These are phyloP conservation scores for Amblyopsis rosae DNA, from an alignment of 2,113 vertebrate genomes.

Conservation along the genomic window DNA sequence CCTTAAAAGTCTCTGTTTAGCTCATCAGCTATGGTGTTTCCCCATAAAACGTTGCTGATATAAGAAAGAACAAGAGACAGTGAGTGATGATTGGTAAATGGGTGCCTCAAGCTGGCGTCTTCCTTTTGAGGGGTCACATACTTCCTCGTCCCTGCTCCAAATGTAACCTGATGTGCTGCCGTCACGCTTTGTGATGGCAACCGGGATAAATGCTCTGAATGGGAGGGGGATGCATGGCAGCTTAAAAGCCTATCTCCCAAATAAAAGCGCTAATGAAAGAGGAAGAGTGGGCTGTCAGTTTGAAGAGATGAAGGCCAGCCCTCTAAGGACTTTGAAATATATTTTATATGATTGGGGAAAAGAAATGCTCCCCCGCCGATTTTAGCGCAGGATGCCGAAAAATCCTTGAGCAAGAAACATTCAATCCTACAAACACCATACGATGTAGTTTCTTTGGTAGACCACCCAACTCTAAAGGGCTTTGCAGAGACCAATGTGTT, in stretches of 20 bases:
- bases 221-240: constrained; percentile 51
- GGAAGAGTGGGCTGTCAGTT: constrained; percentile 45
- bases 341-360: background rate
- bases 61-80: constrained; percentile 14
- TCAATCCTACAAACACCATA: no score
- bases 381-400: no score
- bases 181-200: constrained; percentile 68
- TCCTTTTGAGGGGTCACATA: constrained; percentile 53
- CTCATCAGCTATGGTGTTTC: constrained; percentile 50
- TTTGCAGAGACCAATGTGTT: no score
- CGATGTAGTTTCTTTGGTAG: no score
- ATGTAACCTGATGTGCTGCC: constrained; percentile 40
- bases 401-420: no score
- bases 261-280: constrained; percentile 56
- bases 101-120: constrained; percentile 36
- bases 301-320: constrained; percentile 54
- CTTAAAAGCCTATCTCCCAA: constrained; percentile 70
- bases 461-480: no score
- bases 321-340: constrained; percentile 37
- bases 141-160: constrained; percentile 42
- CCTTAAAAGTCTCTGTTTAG: constrained; percentile 76
- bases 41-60: constrained; percentile 62
- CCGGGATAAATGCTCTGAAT: constrained; percentile 63
- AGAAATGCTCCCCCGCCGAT: no score
- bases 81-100: constrained; percentile 47